A percentile compares a stretch with the other conserved stretches of the same genome.
phyloP scores from a whole-genome alignment of 2,113 vertebrate genomes.

The Cisticola juncidis region DNA sequence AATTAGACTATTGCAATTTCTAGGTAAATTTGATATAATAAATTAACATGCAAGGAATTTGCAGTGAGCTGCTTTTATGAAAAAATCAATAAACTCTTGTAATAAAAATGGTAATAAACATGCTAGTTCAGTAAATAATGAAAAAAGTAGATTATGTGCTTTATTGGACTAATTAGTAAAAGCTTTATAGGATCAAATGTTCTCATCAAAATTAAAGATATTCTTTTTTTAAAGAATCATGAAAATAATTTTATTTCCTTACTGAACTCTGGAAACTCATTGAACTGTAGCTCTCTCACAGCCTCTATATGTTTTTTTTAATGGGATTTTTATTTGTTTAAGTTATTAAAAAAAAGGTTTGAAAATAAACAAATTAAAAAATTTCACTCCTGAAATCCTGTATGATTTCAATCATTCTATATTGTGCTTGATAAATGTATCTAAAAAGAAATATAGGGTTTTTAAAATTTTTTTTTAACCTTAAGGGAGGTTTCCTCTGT shows the following conservation, averaged over 20 bases:
- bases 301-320: neutral
- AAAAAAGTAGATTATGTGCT: conserved; percentile 6
- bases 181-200: conserved; percentile 13
- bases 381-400: neutral
- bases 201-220: conserved; percentile 45
- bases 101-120: conserved; percentile 54
- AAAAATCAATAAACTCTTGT: conserved; percentile 40
- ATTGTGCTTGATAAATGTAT: neutral
- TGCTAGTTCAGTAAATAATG: conserved; percentile 41
- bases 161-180: conserved; percentile 48
- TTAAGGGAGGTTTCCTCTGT: neutral
- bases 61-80: conserved; percentile 28
- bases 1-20: neutral
- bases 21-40: neutral
- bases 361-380: neutral
- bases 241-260: neutral
- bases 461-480: neutral
- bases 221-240: neutral
- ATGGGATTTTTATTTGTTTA: neutral
- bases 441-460: neutral
- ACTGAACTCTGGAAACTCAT: neutral
- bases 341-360: neutral
- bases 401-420: neutral
- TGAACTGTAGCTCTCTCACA: neutral
- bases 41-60: conserved; percentile 7